phyloP scores from a whole-genome alignment of 1,140 invertebrate species.

The Sarcophaga bullata region DNA sequence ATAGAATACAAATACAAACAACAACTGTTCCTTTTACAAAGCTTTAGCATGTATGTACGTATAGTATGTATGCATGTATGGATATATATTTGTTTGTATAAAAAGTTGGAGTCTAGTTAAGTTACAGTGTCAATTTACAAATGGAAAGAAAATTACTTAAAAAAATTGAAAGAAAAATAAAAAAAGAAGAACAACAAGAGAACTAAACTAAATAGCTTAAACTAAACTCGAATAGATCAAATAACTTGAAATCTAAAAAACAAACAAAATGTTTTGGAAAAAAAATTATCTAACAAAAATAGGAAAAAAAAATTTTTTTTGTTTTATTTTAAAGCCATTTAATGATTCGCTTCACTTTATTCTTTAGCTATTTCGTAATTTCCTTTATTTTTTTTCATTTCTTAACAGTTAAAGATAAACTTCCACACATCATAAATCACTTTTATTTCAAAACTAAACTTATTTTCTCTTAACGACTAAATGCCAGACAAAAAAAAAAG shows the following conservation, averaged over 20 bases:
- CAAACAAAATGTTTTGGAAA: neutral
- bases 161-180: slow-evolving; percentile 16
- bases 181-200: neutral
- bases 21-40: too few species aligned
- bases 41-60: neutral
- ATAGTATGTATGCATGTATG: neutral
- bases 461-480: slow-evolving; percentile 11
- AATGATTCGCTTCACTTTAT: slow-evolving; percentile 10
- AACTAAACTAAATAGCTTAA: slow-evolving; percentile 28
- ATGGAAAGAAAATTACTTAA: slow-evolving; percentile 38
- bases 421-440: slow-evolving; percentile 39
- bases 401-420: neutral
- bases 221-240: slow-evolving; percentile 31
- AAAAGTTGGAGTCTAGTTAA: slow-evolving; percentile 28
- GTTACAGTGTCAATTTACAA: slow-evolving; percentile 40
- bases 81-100: neutral
- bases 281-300: neutral
- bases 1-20: neutral
- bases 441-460: slow-evolving; percentile 35
- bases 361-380: neutral
- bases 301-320: neutral
- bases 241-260: slow-evolving; percentile 18
- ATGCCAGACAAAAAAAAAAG: neutral
- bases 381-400: neutral
- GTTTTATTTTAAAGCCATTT: slow-evolving; percentile 34